These are phyloP conservation scores for Kuschelorhynchus macadamiae DNA, from an alignment of 2,888 invertebrate species.

Conservation along the genomic window DNA sequence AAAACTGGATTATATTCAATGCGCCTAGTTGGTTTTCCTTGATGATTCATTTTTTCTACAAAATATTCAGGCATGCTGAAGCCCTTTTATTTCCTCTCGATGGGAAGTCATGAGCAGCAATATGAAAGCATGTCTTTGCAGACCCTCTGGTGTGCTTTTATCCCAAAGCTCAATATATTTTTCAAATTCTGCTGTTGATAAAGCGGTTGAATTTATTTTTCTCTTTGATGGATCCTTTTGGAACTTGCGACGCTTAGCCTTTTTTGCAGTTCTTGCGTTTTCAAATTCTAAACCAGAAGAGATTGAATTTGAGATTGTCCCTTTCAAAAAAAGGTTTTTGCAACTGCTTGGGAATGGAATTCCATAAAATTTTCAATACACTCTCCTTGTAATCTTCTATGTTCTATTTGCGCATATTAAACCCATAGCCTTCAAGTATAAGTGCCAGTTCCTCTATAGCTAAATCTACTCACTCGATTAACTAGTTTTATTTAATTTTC, in stretches of 20 bases:
- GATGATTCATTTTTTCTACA: no score
- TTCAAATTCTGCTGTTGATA: slow-evolving; percentile 32
- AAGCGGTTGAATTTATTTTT: slow-evolving; percentile 43
- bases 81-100: no score
- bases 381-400: slow-evolving; percentile 48
- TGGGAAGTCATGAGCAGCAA: no score
- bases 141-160: no score
- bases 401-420: neutral
- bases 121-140: no score
- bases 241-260: slow-evolving; percentile 8
- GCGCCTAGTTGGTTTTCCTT: no score
- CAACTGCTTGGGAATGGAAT: neutral
- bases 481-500: no score
- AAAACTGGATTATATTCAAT: no score
- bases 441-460: neutral
- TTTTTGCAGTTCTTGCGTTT: slow-evolving; percentile 6
- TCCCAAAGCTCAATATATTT: no score
- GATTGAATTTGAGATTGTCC: slow-evolving; percentile 21
- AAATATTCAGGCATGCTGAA: no score
- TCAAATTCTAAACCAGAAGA: slow-evolving; percentile 1
- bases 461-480: no score
- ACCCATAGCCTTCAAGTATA: neutral
- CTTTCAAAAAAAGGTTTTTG: slow-evolving; percentile 25
- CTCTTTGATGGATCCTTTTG: slow-evolving; percentile 40
- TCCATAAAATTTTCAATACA: slow-evolving; percentile 35